Evolutionary conservation across 2,888 invertebrate species (phyloP), one percentile per base, ranked within the genome.

Genomic region (Macrosiphum euphorbiae): DNA sequence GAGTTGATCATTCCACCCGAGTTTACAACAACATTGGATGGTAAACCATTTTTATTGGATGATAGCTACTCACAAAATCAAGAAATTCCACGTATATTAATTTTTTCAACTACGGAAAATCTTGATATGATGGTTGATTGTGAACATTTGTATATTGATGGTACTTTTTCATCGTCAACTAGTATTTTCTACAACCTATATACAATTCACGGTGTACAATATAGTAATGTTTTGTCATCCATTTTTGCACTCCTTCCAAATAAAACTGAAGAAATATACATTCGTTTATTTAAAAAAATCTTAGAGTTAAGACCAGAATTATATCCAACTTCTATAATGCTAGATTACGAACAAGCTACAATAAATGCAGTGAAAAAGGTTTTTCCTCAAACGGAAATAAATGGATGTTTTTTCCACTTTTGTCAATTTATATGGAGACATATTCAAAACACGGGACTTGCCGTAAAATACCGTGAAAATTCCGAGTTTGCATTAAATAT

Each of bases 321-420:
- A 16, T 16, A 50, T 13, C 55, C 55, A 55, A 55, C 55, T 55
- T 55, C 55, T 55, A 55, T 55, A 55, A 55, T 55, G 55, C 55
- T 55, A 55, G 20, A 55, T 55, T 55, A 55, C 55, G 24, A 55
- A 55, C 55, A 55, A 55, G 55, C 50, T 13, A 87, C 28, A 28
- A 87, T 50, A 50, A 87, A 87, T 87, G 86, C 47, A 50, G n/a
- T 87, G n/a, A 87, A 87, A 87, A 87, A 87, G 28, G 86, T 87
- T 13, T 87, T 87, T 16, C 86, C 86, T 28, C 26, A 87, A 28
- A 87, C 86, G 4, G 55, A 55, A 55, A 55, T 55, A 55, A 55
- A 55, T 55, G 55, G 55, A 55, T 55, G 55, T 55, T 55, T 28
- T 84, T 84, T 84, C 35, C 84, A 84, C 41, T 84, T 35, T 84